These are phyloP conservation scores for Mamestra brassicae DNA, from an alignment of 2,888 invertebrate species.

Conservation along the genomic window DNA sequence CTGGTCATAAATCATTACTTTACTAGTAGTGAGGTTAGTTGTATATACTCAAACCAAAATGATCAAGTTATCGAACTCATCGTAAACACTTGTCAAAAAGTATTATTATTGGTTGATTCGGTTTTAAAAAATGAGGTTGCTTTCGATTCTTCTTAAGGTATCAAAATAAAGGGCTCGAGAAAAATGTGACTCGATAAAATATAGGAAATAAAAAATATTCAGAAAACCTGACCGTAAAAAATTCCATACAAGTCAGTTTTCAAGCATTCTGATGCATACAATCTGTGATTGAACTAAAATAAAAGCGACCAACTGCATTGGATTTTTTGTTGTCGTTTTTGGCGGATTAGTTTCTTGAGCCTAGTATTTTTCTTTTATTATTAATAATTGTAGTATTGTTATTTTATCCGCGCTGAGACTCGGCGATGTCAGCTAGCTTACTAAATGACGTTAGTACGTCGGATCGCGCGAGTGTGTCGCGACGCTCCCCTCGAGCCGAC, in stretches of 20 bases:
- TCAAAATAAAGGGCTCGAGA: not conserved
- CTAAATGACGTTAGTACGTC: constrained; percentile 40
- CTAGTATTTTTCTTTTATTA: too few species aligned
- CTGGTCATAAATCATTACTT: not conserved
- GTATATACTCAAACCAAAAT: not conserved
- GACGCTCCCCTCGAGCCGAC: constrained; percentile 18
- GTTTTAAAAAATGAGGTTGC: not conserved
- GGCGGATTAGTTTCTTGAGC: too few species aligned
- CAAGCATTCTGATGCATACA: too few species aligned
- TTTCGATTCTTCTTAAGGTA: not conserved
- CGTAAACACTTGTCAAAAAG: not conserved
- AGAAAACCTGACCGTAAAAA: too few species aligned
- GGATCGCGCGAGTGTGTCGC: constrained; percentile 11
- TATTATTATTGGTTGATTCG: not conserved
- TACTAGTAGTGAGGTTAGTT: constrained; percentile 16
- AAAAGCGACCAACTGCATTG: not conserved
- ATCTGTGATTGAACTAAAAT: too few species aligned
- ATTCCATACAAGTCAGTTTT: too few species aligned
- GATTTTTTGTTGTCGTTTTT: not conserved
- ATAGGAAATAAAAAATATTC: too few species aligned
- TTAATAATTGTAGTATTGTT: not conserved
- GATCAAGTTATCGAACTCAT: constrained; percentile 1
- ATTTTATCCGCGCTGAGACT: constrained; percentile 1
- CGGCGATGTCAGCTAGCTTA: constrained; percentile 40
- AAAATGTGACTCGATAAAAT: too few species aligned